phyloP scores from a whole-genome alignment of 2,113 vertebrate genomes.

The Strix aluco region DNA sequence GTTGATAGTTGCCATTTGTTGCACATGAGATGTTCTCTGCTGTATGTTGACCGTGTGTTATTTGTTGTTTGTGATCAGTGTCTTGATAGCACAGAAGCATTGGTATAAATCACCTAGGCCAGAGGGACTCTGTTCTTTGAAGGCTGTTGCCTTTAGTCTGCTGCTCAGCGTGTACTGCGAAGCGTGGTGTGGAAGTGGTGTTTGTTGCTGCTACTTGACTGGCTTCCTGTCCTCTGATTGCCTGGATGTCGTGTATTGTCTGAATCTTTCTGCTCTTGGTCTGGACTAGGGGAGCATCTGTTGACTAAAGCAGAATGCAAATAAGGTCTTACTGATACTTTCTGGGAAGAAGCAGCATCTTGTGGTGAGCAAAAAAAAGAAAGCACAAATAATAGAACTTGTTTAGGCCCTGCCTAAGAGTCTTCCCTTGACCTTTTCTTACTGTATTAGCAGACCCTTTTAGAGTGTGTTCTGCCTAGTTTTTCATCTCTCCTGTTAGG shows the following conservation, averaged over 20 bases:
- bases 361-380: background rate
- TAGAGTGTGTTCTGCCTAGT: background rate
- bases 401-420: background rate
- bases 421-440: background rate
- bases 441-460: background rate
- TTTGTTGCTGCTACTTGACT: background rate
- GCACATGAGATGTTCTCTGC: background rate
- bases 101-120: background rate
- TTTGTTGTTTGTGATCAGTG: background rate
- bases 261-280: background rate
- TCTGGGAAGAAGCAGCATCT: background rate
- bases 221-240: background rate
- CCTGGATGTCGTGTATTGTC: accelerated
- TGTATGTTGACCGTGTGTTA: background rate
- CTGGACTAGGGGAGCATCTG: background rate
- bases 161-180: background rate
- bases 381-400: background rate
- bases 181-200: background rate
- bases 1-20: background rate
- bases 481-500: background rate
- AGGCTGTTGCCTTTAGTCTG: background rate
- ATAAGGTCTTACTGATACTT: background rate
- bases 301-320: background rate
- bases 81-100: background rate
- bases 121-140: background rate